Evolutionary conservation across 30 jellyfish, hydroid and myxozoan genomes (phyloP).

Genomic region (Aurelia sp.): DNA sequence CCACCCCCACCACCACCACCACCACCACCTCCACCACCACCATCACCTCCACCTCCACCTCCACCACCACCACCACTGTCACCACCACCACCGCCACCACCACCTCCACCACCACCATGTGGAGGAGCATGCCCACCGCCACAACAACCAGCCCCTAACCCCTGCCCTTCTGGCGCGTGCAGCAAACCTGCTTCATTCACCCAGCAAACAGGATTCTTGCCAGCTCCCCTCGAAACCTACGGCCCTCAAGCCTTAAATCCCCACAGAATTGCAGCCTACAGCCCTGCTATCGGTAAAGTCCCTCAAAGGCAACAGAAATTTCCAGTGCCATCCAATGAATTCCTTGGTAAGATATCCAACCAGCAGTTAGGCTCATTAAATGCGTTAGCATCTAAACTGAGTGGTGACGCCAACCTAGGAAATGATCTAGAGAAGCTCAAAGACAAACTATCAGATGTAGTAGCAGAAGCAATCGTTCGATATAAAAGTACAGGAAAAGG

Average conservation of each 20-base stretch:
- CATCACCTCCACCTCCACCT: conserved; percentile 19
- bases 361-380: conserved; percentile 3
- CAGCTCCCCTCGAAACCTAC: conserved; percentile 7
- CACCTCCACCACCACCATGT: background rate
- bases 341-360: background rate
- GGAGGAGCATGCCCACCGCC: conserved; percentile 1
- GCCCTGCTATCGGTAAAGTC: background rate
- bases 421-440: conserved; percentile 39
- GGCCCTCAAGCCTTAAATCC: background rate
- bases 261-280: background rate
- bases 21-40: conserved; percentile 36
- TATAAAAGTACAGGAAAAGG: conserved; percentile 14
- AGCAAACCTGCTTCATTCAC: background rate
- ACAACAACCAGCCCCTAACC: background rate
- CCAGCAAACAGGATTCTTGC: background rate
- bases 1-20: conserved; percentile 33
- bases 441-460: conserved; percentile 70
- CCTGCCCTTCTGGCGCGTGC: background rate
- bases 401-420: conserved; percentile 4
- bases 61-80: conserved; percentile 44
- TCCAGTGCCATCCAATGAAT: background rate
- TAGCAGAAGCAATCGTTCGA: conserved; percentile 71
- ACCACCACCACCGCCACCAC: conserved; percentile 29
- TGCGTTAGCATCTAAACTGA: conserved; percentile 18
- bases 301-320: background rate